Percentiles rank a stretch among this genome's conserved stretches.
phyloP scores from a whole-genome alignment of 1,140 invertebrate genomes.

The Penaeus indicus region DNA sequence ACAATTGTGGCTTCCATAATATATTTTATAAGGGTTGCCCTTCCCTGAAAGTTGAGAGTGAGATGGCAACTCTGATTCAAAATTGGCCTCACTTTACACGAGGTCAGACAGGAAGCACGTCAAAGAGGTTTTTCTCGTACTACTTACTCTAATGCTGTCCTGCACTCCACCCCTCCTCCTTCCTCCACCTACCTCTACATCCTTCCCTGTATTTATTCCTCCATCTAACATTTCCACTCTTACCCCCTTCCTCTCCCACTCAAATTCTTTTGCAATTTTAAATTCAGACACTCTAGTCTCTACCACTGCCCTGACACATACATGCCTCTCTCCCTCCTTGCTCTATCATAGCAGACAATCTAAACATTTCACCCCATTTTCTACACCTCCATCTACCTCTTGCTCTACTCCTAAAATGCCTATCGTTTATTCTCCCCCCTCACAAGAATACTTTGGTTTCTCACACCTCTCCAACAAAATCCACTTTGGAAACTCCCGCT shows the following conservation, averaged over 20 bases:
- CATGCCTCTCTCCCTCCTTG: neutral
- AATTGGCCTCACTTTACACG: no score
- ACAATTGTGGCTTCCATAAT: no score
- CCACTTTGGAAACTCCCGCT: neutral
- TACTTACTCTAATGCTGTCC: no score
- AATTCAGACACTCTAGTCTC: neutral
- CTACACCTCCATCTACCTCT: neutral
- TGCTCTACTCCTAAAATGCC: neutral
- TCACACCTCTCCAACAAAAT: neutral
- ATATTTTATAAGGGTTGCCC: no score
- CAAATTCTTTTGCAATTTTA: neutral
- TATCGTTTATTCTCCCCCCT: neutral
- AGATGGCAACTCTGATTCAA: no score
- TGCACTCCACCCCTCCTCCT: no score
- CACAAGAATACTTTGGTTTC: neutral
- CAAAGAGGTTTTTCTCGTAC: no score
- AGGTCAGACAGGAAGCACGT: no score
- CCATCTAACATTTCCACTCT: neutral
- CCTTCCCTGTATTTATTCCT: no score
- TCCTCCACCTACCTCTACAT: no score
- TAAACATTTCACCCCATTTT: neutral
- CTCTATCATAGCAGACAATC: neutral
- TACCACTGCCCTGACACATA: neutral
- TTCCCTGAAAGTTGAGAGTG: no score
- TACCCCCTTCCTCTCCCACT: neutral